phyloP scores from a whole-genome alignment of 64 coral and sea anemone species.

The Hydrozoanthus tunicans region DNA sequence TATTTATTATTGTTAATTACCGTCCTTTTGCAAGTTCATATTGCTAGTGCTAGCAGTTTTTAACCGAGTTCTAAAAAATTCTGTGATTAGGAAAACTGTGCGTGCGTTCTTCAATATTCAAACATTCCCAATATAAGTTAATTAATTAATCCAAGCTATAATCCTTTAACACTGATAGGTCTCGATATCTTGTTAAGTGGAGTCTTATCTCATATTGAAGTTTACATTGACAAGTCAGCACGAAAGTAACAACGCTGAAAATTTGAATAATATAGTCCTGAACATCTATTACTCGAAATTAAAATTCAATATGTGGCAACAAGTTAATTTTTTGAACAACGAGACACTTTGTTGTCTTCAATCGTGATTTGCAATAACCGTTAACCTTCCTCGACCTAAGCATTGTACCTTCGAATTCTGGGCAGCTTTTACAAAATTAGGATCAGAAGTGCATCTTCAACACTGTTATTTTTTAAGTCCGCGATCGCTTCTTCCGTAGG shows the following conservation, averaged over 20 bases:
- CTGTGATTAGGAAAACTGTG: constrained; percentile 7
- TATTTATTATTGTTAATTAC: too few relatives aligned
- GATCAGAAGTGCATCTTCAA: too few relatives aligned
- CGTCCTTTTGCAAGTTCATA: too few relatives aligned
- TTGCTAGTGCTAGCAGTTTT: too few relatives aligned
- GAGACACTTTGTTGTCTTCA: too few relatives aligned
- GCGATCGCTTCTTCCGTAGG: too few relatives aligned
- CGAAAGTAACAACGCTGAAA: constrained; percentile 4
- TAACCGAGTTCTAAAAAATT: not conserved
- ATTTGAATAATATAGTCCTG: not conserved
- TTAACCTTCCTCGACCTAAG: too few relatives aligned
- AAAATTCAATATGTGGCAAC: not conserved
- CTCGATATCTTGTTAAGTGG: constrained; percentile 7
- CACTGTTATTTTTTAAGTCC: too few relatives aligned
- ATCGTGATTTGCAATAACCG: too few relatives aligned
- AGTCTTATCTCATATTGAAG: constrained; percentile 8
- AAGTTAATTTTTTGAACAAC: too few relatives aligned
- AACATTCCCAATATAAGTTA: constrained; percentile 8
- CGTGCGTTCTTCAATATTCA: constrained; percentile 7
- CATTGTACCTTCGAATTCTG: too few relatives aligned
- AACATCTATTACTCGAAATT: not conserved
- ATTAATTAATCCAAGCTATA: constrained; percentile 1
- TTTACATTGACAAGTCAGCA: constrained; percentile 10
- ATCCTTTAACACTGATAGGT: not conserved
- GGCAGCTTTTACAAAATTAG: too few relatives aligned